These are phyloP conservation scores for Oryzias melastigma DNA, from an alignment of 2,113 vertebrate genomes.

Conservation along the genomic window DNA sequence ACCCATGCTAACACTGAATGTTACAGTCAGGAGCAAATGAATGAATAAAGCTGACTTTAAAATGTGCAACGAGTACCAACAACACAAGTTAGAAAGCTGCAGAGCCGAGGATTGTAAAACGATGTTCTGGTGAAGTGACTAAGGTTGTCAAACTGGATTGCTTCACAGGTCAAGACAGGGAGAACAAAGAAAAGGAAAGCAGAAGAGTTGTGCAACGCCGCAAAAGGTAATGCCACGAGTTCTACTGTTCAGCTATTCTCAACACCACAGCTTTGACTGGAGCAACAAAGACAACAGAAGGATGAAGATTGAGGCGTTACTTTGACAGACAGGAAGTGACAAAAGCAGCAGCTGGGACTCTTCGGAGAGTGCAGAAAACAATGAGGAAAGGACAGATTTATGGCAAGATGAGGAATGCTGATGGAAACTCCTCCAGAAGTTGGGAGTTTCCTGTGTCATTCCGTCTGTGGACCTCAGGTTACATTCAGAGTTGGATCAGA, in stretches of 20 bases:
- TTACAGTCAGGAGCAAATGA: background rate
- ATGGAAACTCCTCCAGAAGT: conserved; percentile 40
- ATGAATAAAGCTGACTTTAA: background rate
- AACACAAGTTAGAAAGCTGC: conserved; percentile 32
- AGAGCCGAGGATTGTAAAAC: conserved; percentile 32
- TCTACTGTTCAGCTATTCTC: conserved; percentile 24
- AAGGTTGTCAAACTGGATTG: conserved; percentile 70
- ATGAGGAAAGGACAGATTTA: conserved; percentile 44
- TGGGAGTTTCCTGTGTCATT: conserved; percentile 34
- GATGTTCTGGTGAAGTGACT: conserved; percentile 56
- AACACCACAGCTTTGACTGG: conserved; percentile 19
- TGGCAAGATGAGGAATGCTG: conserved; percentile 40
- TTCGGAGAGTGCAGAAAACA: conserved; percentile 2
- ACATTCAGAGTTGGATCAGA: conserved; percentile 30
- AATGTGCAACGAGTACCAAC: background rate
- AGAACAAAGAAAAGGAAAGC: conserved; percentile 4
- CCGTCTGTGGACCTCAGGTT: conserved; percentile 37
- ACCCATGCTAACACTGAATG: too few relatives aligned
- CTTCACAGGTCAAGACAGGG: conserved; percentile 44
- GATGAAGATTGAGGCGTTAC: background rate
- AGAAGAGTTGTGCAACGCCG: conserved; percentile 36
- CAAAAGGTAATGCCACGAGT: conserved; percentile 24
- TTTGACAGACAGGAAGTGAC: background rate
- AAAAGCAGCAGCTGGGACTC: conserved; percentile 31
- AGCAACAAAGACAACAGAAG: conserved; percentile 10